Percentiles rank a stretch among this genome's conserved stretches.
Conservation (phyloP, 1,140 invertebrate species). For the Rhagoletis pomonella region DNA sequence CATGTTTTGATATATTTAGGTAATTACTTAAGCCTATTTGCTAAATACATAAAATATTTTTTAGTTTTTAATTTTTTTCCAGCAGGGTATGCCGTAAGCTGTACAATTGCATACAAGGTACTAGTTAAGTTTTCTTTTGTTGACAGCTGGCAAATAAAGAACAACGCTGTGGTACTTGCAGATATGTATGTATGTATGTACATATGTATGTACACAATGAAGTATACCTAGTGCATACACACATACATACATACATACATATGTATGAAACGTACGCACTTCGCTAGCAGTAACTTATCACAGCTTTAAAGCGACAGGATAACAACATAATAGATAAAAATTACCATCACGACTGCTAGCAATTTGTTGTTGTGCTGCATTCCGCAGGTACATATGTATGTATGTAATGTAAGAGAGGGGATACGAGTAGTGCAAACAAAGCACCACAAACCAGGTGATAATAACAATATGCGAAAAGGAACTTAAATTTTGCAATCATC, state of each 20-base stretch:
- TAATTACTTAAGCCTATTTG: no score
- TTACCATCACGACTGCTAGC: slow-evolving; percentile 28
- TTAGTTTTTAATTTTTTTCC: no score
- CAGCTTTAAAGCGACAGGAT: background rate
- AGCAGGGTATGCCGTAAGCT: no score
- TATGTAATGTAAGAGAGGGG: background rate
- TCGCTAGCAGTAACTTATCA: background rate
- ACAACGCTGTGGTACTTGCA: no score
- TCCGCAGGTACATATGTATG: background rate
- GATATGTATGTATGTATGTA: no score
- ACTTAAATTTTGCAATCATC: slow-evolving; percentile 12
- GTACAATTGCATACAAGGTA: background rate
- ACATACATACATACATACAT: background rate
- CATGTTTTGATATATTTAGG: no score
- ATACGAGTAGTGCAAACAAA: background rate
- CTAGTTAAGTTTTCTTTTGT: background rate
- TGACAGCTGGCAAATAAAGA: slow-evolving; percentile 7
- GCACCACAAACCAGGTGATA: background rate
- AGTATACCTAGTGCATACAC: no score
- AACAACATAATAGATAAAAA: slow-evolving; percentile 28
- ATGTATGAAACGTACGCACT: background rate
- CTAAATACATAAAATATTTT: no score
- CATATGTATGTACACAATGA: background rate
- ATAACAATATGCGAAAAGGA: background rate
- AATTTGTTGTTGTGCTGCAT: background rate